Base-by-base conservation (phyloP, 2,113 vertebrate species). In the Chamaetylas fuelleborni region DNA sequence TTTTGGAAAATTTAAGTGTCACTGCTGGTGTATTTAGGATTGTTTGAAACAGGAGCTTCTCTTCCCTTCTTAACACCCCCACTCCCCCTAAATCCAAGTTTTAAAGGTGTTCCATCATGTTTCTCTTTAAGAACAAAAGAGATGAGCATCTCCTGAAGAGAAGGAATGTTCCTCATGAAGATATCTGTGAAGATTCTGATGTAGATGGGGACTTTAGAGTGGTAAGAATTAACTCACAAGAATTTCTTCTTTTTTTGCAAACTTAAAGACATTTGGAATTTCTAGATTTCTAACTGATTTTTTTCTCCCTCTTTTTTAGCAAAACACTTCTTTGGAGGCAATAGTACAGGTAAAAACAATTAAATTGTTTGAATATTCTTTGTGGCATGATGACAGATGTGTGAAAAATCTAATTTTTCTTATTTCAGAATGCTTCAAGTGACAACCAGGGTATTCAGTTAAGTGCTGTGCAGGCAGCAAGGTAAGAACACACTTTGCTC, bases 251-350 rank as follows among this genome's bases (percentile, higher is more conserved):
- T 77, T 38, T 79, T 78, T 81, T 93, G 73, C 57, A 23, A 8
- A 1, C 10, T 60, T 42, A 11, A 50, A 95, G 31, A 3, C 12
- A 19, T 47, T 93, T 79, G 45, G 77, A 38, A 89, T 71, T 92
- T 96, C 81, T 90, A 14, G n/a, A 89, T 71, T 92, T 95, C 82
- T 91, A 14, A 81, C 56, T 60, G 76, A 71, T 94, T 77, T 22
- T 77, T 22, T 73, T 90, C 6, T 81, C 56, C 93, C 69, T 95
- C 50, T 96, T 67, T 95, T 94, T 42, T 89, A 99, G 99, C 99
- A 99, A 99, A 99, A 99, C 97, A 99, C 99, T 66, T 99, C 99
- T 79, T 98, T 99, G 98, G 99, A 99, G 98, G 99, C 99, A 98
- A 99, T 99, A 98, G 99, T 99, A 95, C 99, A 99, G 98, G 99